Percentiles rank a stretch among this genome's conserved stretches.
Conservation (phyloP, 2,888 invertebrate genomes). For the Cephus nigrinus region DNA sequence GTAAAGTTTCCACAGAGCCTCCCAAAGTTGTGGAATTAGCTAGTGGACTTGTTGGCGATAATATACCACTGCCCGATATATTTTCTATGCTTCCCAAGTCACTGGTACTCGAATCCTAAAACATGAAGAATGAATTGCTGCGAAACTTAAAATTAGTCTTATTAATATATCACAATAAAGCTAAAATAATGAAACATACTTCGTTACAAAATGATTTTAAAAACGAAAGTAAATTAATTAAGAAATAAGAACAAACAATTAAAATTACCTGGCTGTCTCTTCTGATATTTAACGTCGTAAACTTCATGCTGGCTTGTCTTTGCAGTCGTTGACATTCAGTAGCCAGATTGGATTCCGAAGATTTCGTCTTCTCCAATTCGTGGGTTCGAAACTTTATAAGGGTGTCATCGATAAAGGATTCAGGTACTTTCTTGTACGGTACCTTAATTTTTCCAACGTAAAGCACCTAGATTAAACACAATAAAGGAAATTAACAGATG, state of each 20-base stretch:
- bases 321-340: conserved; percentile 63
- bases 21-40: conserved; percentile 44
- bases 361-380: conserved; percentile 78
- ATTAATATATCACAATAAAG: background rate
- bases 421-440: conserved; percentile 86
- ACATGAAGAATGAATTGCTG: background rate
- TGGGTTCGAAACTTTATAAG: conserved; percentile 84
- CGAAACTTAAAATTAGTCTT: background rate
- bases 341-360: conserved; percentile 68
- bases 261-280: conserved; percentile 56
- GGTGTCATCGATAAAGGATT: conserved; percentile 91
- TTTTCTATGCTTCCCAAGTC: conserved; percentile 60
- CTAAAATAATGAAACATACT: background rate
- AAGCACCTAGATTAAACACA: conserved; percentile 73
- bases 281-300: conserved; percentile 43
- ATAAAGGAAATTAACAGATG: background rate
- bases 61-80: conserved; percentile 53
- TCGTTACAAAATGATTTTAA: background rate
- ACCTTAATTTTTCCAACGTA: conserved; percentile 93
- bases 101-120: conserved; percentile 57
- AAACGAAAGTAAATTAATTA: background rate
- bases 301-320: conserved; percentile 46
- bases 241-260: background rate
- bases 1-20: conserved; percentile 56
- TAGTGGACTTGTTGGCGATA: conserved; percentile 60